Evolutionary conservation across 1,140 invertebrate species (phyloP).

Genomic region (Nilaparvata lugens): DNA sequence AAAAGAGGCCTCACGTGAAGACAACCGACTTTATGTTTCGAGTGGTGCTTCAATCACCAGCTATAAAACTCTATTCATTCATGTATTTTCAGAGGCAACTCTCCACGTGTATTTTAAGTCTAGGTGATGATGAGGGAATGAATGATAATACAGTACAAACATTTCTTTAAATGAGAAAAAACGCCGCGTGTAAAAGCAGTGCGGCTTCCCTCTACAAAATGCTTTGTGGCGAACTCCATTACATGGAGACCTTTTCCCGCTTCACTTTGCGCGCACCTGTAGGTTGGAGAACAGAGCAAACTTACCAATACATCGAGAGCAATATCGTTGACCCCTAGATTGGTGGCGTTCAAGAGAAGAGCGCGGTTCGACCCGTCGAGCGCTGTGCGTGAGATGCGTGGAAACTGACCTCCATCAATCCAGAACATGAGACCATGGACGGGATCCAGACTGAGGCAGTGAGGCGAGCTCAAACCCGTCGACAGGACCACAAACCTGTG

Average conservation of each 20-base stretch:
- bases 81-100: too few species aligned
- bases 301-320: slow-evolving; percentile 45
- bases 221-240: background rate
- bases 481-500: slow-evolving; percentile 41
- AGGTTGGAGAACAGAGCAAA: slow-evolving; percentile 1
- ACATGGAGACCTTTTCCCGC: background rate
- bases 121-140: too few species aligned
- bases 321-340: slow-evolving; percentile 39
- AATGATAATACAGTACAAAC: too few species aligned
- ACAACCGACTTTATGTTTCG: too few species aligned
- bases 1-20: too few species aligned
- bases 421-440: slow-evolving; percentile 52
- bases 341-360: slow-evolving; percentile 36
- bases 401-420: slow-evolving; percentile 40
- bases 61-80: too few species aligned
- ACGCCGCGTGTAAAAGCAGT: too few species aligned
- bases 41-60: too few species aligned
- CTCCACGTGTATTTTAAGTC: too few species aligned
- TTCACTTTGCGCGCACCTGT: background rate
- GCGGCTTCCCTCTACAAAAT: too few species aligned
- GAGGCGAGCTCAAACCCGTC: slow-evolving; percentile 38
- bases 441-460: slow-evolving; percentile 53
- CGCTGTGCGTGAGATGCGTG: slow-evolving; percentile 43
- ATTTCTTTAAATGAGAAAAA: too few species aligned
- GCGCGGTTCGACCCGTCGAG: slow-evolving; percentile 48